Conservation (phyloP, 2,797 vertebrate species). For the Urophycis tenuis region DNA sequence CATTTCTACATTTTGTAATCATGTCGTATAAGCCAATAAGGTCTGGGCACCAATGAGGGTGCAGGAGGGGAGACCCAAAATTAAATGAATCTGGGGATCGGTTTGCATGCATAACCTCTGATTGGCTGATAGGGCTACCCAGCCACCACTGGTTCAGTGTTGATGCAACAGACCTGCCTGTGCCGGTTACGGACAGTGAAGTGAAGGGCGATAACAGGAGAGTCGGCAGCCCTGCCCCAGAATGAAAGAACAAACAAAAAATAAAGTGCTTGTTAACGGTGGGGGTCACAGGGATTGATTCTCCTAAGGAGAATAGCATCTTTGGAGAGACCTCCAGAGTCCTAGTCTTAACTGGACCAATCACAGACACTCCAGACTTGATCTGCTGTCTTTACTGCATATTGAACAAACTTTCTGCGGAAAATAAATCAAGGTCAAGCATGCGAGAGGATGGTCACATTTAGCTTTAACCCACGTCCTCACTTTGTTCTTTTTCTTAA, state of each 20-base stretch:
- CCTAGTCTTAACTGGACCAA: not conserved
- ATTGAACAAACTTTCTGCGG: not conserved
- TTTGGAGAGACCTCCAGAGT: not conserved
- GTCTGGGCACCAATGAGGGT: not conserved
- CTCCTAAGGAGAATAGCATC: not conserved
- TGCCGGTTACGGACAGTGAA: not conserved
- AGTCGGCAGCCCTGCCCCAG: too few relatives aligned
- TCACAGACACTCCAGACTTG: not conserved
- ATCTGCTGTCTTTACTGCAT: not conserved
- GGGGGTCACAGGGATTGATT: not conserved
- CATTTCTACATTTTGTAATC: not conserved
- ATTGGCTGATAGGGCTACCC: too few relatives aligned
- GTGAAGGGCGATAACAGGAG: not conserved
- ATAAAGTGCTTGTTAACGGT: too few relatives aligned
- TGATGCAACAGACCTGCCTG: not conserved
- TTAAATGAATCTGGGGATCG: too few relatives aligned
- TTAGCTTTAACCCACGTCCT: not conserved
- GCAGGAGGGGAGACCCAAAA: too few relatives aligned
- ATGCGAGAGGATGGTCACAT: not conserved
- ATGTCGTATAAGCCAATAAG: not conserved
- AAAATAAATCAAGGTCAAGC: not conserved
- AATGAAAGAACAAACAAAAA: too few relatives aligned
- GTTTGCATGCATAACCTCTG: too few relatives aligned
- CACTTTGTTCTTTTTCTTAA: too few relatives aligned
- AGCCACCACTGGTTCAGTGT: too few relatives aligned